Evolutionary conservation across 2,797 vertebrate species (phyloP), one percentile per base, ranked within the genome.

Genomic region (Ctenosaura bakeri): DNA sequence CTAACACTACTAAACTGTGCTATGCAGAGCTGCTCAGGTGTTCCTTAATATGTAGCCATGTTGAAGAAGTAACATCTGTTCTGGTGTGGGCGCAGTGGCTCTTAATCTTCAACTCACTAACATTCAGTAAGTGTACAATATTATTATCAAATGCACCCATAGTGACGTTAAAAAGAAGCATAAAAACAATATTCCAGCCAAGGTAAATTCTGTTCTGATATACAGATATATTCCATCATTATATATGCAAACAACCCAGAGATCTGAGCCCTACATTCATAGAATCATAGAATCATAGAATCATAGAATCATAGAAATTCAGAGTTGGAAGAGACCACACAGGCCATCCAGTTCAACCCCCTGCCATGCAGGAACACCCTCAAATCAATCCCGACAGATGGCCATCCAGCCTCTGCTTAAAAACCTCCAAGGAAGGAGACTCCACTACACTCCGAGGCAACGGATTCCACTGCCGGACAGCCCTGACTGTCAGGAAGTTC

Each of bases 1-100:
- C 46, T 76, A 71, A 16, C 50, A 83, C 22, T 54, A 66, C 69
- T 79, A 85, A 69, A 85, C 85, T 80, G 83, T 85, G 71, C 46
- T 74, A 18, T 77, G 46, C 42, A 77, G 42, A 56, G n/a, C 79
- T 83, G 35, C n/a, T 7, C 5, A n/a, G 10, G 6, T 69, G 22
- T 81, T 88, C 16, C 20, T 59, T 79, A 50, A 22, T 64, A 64
- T 50, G 88, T 13, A 84, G 42, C 16, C 22, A 32, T 46, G 9
- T 10, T 13, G 42, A 59, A 82, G n/a, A 54, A 66, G 46, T n/a
- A 59, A n/a, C 2, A 10, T 85, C 42, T 78, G 76, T 54, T 79
- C 50, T 35, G 42, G 32, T 82, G 2, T 82, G 50, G 29, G 52
- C 42, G 12, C 22, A 10, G 76, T 46, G 22, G 8, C 24, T 78